Evolutionary conservation across 2,888 invertebrate species (phyloP).

Genomic region (Sabatieria punctata): DNA sequence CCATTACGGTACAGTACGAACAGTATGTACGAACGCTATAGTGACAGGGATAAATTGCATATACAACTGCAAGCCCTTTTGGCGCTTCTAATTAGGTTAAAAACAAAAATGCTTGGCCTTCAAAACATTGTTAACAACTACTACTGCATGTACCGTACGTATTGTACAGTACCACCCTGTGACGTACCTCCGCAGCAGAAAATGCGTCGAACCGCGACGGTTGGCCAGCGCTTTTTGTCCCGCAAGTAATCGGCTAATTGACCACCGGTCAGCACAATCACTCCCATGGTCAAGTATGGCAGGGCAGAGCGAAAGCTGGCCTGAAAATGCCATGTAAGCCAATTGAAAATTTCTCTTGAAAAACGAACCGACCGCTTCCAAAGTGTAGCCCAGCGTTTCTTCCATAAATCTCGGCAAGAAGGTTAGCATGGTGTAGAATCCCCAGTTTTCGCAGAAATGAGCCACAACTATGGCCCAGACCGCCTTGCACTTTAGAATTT

Average conservation of each 20-base stretch:
- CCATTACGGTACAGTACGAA: too few relatives aligned
- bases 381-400: constrained; percentile 29
- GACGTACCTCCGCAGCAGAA: constrained; percentile 55
- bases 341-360: too few relatives aligned
- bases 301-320: constrained; percentile 67
- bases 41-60: too few relatives aligned
- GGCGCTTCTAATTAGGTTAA: too few relatives aligned
- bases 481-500: constrained; percentile 32
- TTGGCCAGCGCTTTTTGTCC: constrained; percentile 46
- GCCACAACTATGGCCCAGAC: constrained; percentile 37
- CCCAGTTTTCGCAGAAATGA: constrained; percentile 38
- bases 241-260: constrained; percentile 63
- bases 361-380: constrained; percentile 23
- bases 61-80: too few relatives aligned
- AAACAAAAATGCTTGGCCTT: too few relatives aligned
- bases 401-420: constrained; percentile 36
- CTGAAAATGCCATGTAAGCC: too few relatives aligned
- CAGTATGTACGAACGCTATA: too few relatives aligned
- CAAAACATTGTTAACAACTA: too few relatives aligned
- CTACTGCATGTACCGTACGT: too few relatives aligned
- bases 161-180: too few relatives aligned
- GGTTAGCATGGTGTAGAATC: constrained; percentile 38
- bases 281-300: constrained; percentile 72
- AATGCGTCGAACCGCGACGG: constrained; percentile 48
- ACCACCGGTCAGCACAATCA: constrained; percentile 59